Evolutionary conservation across 2,888 invertebrate species (phyloP).

Genomic region (Kryphioiulus occultus): DNA sequence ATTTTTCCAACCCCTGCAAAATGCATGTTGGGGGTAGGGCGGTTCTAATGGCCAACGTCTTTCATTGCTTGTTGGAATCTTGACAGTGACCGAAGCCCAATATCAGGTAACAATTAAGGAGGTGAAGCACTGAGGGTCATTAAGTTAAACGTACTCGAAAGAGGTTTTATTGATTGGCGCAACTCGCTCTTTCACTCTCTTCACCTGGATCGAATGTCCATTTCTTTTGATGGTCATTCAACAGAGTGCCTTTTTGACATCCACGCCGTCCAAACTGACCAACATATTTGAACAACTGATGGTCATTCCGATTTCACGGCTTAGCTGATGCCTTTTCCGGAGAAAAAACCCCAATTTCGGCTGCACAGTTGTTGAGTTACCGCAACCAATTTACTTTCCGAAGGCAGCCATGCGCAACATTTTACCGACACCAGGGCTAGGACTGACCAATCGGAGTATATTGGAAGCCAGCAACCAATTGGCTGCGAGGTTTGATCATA

Average conservation of each 20-base stretch:
- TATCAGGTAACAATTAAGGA: constrained; percentile 23
- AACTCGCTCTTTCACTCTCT: background rate
- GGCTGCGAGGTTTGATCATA: background rate
- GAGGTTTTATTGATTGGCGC: constrained; percentile 9
- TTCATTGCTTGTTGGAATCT: background rate
- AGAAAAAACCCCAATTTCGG: background rate
- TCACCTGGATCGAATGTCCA: constrained; percentile 8
- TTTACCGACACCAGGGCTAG: background rate
- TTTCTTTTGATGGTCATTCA: constrained; percentile 23
- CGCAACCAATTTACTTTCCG: background rate
- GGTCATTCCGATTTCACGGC: constrained; percentile 9
- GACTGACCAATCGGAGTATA: background rate
- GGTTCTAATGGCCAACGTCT: background rate
- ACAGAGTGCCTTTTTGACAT: constrained; percentile 17
- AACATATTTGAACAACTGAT: background rate
- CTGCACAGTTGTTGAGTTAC: background rate
- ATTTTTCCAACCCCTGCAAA: background rate
- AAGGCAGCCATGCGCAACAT: background rate
- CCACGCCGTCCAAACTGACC: background rate
- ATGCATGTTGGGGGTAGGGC: background rate
- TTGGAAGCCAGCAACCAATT: background rate
- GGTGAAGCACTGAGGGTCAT: constrained; percentile 1
- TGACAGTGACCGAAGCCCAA: constrained; percentile 1
- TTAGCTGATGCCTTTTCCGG: background rate
- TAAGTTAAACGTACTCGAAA: constrained; percentile 23